Percentiles rank a stretch among this genome's conserved stretches.
Conservation (phyloP, 2,113 vertebrate species). For the Proterorhinus semilunaris region DNA sequence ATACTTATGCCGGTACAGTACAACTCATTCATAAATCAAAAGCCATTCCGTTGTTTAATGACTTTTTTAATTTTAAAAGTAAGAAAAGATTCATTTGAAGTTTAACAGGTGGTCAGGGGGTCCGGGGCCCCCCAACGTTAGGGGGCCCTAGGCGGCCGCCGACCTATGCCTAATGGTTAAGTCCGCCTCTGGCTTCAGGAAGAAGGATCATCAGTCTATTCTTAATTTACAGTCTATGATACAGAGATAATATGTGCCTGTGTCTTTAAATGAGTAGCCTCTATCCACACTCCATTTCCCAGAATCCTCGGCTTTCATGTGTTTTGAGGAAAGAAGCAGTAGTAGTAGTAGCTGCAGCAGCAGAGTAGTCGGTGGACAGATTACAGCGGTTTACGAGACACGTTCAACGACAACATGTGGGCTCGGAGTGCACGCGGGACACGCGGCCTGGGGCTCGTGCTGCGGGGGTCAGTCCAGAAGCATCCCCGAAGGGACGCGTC, state of each 20-base stretch:
- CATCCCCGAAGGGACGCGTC: slow-evolving; percentile 53
- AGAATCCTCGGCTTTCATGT: slow-evolving; percentile 27
- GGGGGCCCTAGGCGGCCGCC: too few relatives aligned
- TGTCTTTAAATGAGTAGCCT: slow-evolving; percentile 4
- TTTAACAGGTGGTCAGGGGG: too few relatives aligned
- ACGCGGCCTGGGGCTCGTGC: slow-evolving; percentile 17
- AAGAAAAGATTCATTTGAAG: too few relatives aligned
- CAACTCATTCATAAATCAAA: too few relatives aligned
- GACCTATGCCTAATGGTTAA: too few relatives aligned
- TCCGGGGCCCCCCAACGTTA: too few relatives aligned
- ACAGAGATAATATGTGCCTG: neutral
- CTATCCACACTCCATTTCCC: slow-evolving; percentile 52
- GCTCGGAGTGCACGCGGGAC: neutral
- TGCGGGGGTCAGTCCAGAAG: slow-evolving; percentile 10
- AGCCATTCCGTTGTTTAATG: too few relatives aligned
- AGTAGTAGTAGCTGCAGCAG: neutral
- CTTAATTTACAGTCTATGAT: neutral
- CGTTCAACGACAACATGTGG: slow-evolving; percentile 36
- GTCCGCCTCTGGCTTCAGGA: too few relatives aligned
- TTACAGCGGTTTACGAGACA: slow-evolving; percentile 9
- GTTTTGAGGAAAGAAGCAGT: slow-evolving; percentile 34
- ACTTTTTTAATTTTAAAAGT: too few relatives aligned
- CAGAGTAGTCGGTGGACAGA: too few relatives aligned
- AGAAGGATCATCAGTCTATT: too few relatives aligned
- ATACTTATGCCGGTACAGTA: too few relatives aligned